Percentiles rank a stretch among this genome's conserved stretches.
Conservation (phyloP, 2,797 vertebrate genomes). For the Xyrichtys novacula region DNA sequence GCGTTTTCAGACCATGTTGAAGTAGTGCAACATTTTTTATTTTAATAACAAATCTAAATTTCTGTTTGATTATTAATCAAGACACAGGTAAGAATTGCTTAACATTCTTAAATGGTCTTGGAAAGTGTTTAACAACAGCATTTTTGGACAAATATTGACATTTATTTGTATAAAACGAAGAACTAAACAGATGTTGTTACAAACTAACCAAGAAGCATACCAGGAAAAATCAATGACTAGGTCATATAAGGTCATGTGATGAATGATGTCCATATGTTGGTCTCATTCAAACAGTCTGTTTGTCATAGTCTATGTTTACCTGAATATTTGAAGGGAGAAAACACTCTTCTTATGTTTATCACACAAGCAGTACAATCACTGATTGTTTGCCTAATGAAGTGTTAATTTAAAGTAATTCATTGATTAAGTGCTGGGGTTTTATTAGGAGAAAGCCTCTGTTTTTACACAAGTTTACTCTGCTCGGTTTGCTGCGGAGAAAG, state of each 20-base stretch:
- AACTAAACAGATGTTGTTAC: no score
- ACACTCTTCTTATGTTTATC: slow-evolving; percentile 13
- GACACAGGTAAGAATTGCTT: no score
- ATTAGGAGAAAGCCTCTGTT: slow-evolving; percentile 27
- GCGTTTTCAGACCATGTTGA: no score
- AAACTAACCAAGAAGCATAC: not conserved
- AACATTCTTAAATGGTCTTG: no score
- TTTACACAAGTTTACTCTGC: slow-evolving; percentile 10
- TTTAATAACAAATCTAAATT: no score
- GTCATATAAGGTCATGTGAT: no score
- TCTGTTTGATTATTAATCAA: no score
- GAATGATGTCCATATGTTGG: not conserved
- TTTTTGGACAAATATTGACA: no score
- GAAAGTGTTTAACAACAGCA: no score
- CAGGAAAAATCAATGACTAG: not conserved
- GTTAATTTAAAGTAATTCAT: slow-evolving; percentile 38
- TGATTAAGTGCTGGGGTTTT: slow-evolving; percentile 17
- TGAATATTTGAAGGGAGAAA: slow-evolving; percentile 8
- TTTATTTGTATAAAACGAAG: no score
- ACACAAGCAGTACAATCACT: slow-evolving; percentile 25
- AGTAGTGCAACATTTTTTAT: no score
- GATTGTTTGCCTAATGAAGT: slow-evolving; percentile 45
- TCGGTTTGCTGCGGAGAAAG: not conserved
- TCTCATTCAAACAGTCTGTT: slow-evolving; percentile 2
- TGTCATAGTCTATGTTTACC: not conserved